Evolutionary conservation across 2,113 vertebrate species (phyloP).

Genomic region (Aix galericulata): DNA sequence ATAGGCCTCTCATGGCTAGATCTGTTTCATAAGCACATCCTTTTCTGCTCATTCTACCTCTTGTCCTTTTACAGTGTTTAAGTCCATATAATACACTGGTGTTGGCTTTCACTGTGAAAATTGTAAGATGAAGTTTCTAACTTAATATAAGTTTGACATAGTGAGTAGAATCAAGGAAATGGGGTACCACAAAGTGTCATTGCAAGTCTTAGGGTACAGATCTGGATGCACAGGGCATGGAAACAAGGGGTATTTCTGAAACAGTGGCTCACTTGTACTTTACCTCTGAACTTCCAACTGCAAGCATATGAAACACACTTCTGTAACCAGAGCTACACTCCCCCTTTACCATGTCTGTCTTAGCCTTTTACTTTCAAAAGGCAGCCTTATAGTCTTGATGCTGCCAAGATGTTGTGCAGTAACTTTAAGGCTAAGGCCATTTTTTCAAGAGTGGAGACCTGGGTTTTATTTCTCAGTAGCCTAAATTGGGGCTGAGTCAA

Average conservation of each 20-base stretch:
- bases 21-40: background rate
- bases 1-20: background rate
- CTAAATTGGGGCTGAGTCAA: background rate
- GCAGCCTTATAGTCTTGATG: background rate
- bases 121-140: background rate
- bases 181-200: background rate
- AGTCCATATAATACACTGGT: background rate
- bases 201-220: background rate
- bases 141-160: background rate
- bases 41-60: background rate
- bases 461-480: background rate
- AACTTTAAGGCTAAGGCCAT: background rate
- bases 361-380: background rate
- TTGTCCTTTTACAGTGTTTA: background rate
- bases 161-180: rapidly evolving
- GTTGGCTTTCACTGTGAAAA: background rate
- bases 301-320: background rate
- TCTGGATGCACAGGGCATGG: background rate
- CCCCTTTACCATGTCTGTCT: background rate
- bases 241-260: background rate
- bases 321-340: background rate
- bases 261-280: background rate
- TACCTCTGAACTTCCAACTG: background rate
- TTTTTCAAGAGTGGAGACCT: background rate
- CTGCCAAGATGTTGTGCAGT: background rate